Base-by-base conservation (phyloP, 2,797 vertebrate species). In the Pampus argenteus region DNA sequence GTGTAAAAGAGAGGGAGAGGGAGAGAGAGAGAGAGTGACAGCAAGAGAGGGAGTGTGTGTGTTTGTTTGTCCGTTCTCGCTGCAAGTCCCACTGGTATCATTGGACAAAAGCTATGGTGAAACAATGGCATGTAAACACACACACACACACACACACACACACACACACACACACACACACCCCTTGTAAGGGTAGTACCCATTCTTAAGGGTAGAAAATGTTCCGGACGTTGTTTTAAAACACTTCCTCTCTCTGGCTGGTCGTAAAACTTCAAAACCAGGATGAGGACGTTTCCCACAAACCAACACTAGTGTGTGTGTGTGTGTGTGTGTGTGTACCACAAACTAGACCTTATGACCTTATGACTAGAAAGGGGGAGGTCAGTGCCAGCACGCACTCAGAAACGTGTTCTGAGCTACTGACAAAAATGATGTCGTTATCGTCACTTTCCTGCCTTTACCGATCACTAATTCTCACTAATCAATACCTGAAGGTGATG, bases 401-500 rank as follows among this genome's bases (percentile, higher is more conserved):
- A 18, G 13, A 9, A 45, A 36, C 38, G 15, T 1, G 22, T n/a
- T 26, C 31, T 36, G 20, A 2, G 56, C 59, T 55, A 20, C 61
- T 22, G 54, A 29, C 20, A 55, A 76, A 59, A 58, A 38, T 9
- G 31, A 40, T 9, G 29, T 56, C 5, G 5, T 8, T 20, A 29
- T 29, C 6, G 3, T 40, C 15, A 20, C 22, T 36, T 22, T 17
- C 13, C 17, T 17, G 38, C 9, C 26, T 44, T 6, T 29, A 38
- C 13, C 36, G 36, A 14, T 36, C 6, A 34, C 31, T 3, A 10
- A 10, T 36, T 10, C 34, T 38, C 13, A 14, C 4, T 11, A 13
- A 38, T 38, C 3, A 3, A 4, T 93, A 99, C 98, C 97, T 96
- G 94, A 99, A 99, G 62, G 96, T 95, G 42, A 95, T 66, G 7